phyloP scores from a whole-genome alignment of 2,888 invertebrate species.

The Caenorhabditis sp. region DNA sequence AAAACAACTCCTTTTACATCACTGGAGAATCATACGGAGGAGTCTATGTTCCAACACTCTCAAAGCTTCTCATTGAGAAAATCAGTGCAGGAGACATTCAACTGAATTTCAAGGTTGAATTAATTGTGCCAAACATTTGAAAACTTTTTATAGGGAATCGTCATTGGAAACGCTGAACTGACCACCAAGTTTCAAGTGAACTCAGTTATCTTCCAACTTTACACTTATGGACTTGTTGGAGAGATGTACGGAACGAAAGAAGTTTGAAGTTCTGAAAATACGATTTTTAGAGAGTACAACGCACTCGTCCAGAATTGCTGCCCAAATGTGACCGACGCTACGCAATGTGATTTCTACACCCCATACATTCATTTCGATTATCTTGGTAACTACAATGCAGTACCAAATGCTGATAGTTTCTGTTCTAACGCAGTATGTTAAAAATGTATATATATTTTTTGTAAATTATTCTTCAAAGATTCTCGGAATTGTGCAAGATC shows the following conservation, averaged over 20 bases:
- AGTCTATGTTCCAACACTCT: conserved; percentile 80
- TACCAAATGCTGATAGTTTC: conserved; percentile 46
- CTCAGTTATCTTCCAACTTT: conserved; percentile 68
- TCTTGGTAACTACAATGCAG: conserved; percentile 53
- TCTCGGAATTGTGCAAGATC: conserved; percentile 51
- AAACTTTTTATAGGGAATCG: conserved; percentile 64
- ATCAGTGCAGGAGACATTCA: conserved; percentile 51
- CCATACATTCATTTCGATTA: conserved; percentile 59
- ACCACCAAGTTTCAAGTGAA: conserved; percentile 65
- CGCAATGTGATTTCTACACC: conserved; percentile 64
- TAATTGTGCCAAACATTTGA: no score
- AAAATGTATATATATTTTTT: not conserved
- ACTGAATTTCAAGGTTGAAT: conserved; percentile 62
- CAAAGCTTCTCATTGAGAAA: conserved; percentile 55
- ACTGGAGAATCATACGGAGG: conserved; percentile 77
- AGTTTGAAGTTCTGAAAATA: not conserved
- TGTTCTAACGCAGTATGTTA: conserved; percentile 50
- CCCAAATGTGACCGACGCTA: conserved; percentile 50
- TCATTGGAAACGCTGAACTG: conserved; percentile 68
- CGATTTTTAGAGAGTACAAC: conserved; percentile 58
- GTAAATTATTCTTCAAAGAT: conserved; percentile 42
- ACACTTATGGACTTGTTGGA: conserved; percentile 69
- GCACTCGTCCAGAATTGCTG: conserved; percentile 49
- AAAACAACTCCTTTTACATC: conserved; percentile 80
- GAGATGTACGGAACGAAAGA: conserved; percentile 50